Percentiles rank a stretch among this genome's conserved stretches.
These are phyloP conservation scores for Sebastolobus altivelis DNA, from an alignment of 2,797 vertebrate genomes.

Conservation along the genomic window DNA sequence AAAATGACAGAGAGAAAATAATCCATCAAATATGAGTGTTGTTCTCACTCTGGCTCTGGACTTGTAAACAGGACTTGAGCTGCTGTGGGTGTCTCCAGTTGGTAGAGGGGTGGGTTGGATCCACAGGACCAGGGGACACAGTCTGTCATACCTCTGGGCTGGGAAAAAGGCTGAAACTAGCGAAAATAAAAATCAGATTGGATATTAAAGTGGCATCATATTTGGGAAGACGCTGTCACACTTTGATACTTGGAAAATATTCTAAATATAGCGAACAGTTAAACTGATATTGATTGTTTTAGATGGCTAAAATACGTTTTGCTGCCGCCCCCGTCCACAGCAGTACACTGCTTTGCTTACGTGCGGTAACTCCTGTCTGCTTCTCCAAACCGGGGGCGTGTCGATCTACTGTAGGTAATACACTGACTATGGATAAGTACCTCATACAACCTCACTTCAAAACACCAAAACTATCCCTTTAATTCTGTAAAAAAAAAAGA, in stretches of 20 bases:
- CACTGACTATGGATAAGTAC: too few relatives aligned
- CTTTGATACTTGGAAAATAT: too few relatives aligned
- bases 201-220: neutral
- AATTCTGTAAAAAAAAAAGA: neutral
- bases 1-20: neutral
- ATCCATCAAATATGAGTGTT: neutral
- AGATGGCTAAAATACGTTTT: too few relatives aligned
- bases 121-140: constrained; percentile 67
- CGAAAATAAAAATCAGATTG: constrained; percentile 26
- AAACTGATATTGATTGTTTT: too few relatives aligned
- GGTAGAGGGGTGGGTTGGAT: constrained; percentile 38
- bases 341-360: too few relatives aligned
- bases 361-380: too few relatives aligned
- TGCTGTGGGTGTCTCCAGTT: constrained; percentile 48
- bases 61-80: constrained; percentile 66
- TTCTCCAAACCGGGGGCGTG: too few relatives aligned
- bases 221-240: neutral
- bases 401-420: too few relatives aligned
- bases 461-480: too few relatives aligned
- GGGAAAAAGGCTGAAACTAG: constrained; percentile 77
- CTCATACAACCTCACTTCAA: too few relatives aligned
- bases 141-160: constrained; percentile 70
- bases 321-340: too few relatives aligned
- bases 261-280: too few relatives aligned
- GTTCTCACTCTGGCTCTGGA: constrained; percentile 65